A percentile compares a stretch with the other conserved stretches of the same genome.
These are phyloP conservation scores for Paracanthobrama guichenoti DNA, from an alignment of 2,113 vertebrate genomes.

Conservation along the genomic window DNA sequence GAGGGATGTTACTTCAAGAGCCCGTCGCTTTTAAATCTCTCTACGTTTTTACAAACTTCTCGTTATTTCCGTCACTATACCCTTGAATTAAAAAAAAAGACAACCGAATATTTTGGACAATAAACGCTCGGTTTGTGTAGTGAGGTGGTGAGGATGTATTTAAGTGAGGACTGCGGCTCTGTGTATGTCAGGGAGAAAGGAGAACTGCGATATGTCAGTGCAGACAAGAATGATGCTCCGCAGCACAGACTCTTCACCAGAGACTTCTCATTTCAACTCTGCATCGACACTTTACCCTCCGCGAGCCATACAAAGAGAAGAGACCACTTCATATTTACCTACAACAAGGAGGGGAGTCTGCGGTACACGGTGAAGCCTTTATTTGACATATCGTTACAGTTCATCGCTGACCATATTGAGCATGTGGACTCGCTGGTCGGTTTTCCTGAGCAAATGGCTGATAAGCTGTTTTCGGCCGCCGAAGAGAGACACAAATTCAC, in stretches of 20 bases:
- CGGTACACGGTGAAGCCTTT: slow-evolving; percentile 91
- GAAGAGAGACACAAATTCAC: slow-evolving; percentile 88
- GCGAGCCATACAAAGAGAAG: slow-evolving; percentile 75
- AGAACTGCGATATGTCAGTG: slow-evolving; percentile 77
- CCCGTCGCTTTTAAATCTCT: slow-evolving; percentile 9
- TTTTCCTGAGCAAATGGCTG: slow-evolving; percentile 95
- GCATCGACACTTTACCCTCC: slow-evolving; percentile 75
- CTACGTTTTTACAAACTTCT: not conserved
- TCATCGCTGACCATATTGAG: slow-evolving; percentile 90
- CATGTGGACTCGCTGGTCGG: slow-evolving; percentile 90
- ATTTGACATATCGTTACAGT: slow-evolving; percentile 85
- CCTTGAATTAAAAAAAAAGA: not conserved
- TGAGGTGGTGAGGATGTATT: not conserved
- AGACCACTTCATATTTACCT: slow-evolving; percentile 90
- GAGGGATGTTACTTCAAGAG: not conserved
- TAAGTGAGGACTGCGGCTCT: slow-evolving; percentile 56
- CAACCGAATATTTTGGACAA: not conserved
- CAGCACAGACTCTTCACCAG: slow-evolving; percentile 78
- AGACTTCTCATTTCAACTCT: slow-evolving; percentile 80
- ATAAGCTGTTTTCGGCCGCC: slow-evolving; percentile 87
- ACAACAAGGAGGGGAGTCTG: slow-evolving; percentile 88
- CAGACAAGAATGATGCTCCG: slow-evolving; percentile 62
- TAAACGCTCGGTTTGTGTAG: not conserved
- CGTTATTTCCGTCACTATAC: not conserved
- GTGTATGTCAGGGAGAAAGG: slow-evolving; percentile 89